These are phyloP conservation scores for Gadus macrocephalus DNA, from an alignment of 2,113 vertebrate species.

Conservation along the genomic window DNA sequence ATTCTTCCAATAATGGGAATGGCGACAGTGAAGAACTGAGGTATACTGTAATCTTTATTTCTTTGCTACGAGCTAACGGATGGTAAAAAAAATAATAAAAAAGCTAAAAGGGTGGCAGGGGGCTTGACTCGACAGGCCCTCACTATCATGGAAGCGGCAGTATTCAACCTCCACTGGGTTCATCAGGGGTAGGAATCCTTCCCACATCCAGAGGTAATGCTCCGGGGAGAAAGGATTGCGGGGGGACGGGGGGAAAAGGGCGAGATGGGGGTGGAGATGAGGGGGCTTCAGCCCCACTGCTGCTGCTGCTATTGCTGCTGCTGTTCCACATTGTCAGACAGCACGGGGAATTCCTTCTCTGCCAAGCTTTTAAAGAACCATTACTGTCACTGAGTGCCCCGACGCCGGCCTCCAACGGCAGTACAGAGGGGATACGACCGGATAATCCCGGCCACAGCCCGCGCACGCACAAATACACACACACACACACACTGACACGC, in stretches of 20 bases:
- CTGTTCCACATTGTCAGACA: conserved; percentile 39
- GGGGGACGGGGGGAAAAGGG: not conserved
- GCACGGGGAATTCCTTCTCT: conserved; percentile 43
- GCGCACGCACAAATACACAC: conserved; percentile 7
- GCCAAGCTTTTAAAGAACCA: conserved; percentile 54
- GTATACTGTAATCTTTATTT: too few species aligned
- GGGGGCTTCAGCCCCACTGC: conserved; percentile 14
- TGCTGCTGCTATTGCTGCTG: conserved; percentile 22
- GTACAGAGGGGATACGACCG: conserved; percentile 39
- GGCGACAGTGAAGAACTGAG: too few species aligned
- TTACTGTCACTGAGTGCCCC: conserved; percentile 50
- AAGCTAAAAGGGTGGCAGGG: conserved; percentile 10
- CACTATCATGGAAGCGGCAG: conserved; percentile 23
- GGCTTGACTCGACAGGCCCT: conserved; percentile 10
- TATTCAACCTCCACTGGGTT: conserved; percentile 3
- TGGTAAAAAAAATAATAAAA: too few species aligned
- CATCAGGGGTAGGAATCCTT: conserved; percentile 42
- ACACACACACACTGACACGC: conserved; percentile 16
- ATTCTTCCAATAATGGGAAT: too few species aligned
- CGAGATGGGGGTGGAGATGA: conserved; percentile 22
- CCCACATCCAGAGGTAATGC: conserved; percentile 33
- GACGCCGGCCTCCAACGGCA: conserved; percentile 37
- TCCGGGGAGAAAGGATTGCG: conserved; percentile 7
- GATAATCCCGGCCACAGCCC: conserved; percentile 33
- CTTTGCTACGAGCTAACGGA: too few species aligned